Percentiles rank a stretch among this genome's conserved stretches.
phyloP scores from a whole-genome alignment of 2,797 vertebrate genomes.

The Picus viridis region DNA sequence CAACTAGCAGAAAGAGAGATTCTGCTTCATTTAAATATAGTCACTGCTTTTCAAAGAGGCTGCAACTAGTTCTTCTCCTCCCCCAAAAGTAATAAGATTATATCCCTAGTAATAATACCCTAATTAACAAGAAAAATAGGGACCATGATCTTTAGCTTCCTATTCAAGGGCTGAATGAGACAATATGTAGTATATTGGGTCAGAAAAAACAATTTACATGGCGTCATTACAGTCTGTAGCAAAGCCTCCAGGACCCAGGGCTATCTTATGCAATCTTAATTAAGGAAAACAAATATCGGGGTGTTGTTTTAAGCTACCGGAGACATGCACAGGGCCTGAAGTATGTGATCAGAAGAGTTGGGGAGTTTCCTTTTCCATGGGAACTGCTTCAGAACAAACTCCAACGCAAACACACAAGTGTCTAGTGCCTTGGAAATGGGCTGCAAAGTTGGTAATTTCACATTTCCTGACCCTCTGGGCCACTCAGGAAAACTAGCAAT shows the following conservation, averaged over 20 bases:
- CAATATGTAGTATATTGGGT: constrained; percentile 66
- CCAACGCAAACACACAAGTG: constrained; percentile 53
- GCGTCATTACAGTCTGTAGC: constrained; percentile 67
- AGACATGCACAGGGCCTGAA: constrained; percentile 60
- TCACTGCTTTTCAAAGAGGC: constrained; percentile 61
- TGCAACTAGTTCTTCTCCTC: constrained; percentile 61
- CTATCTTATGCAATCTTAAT: constrained; percentile 72
- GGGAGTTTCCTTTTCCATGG: constrained; percentile 68
- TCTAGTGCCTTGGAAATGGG: constrained; percentile 47
- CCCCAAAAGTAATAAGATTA: constrained; percentile 67
- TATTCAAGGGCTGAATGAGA: constrained; percentile 69
- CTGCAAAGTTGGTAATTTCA: constrained; percentile 74
- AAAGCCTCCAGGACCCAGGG: constrained; percentile 65
- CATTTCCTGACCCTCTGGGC: constrained; percentile 71
- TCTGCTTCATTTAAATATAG: constrained; percentile 57
- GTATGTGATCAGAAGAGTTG: constrained; percentile 45
- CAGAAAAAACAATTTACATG: constrained; percentile 69
- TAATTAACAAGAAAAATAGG: constrained; percentile 69
- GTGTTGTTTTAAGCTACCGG: constrained; percentile 65
- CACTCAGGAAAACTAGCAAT: constrained; percentile 42
- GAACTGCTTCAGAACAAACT: constrained; percentile 22
- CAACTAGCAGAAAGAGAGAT: constrained; percentile 59
- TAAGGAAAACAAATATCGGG: constrained; percentile 72
- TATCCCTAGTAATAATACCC: constrained; percentile 52
- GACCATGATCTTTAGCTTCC: constrained; percentile 64